Evolutionary conservation across 2,888 invertebrate species (phyloP), one percentile per base, ranked within the genome.

Genomic region (Tetramorium bicarinatum): DNA sequence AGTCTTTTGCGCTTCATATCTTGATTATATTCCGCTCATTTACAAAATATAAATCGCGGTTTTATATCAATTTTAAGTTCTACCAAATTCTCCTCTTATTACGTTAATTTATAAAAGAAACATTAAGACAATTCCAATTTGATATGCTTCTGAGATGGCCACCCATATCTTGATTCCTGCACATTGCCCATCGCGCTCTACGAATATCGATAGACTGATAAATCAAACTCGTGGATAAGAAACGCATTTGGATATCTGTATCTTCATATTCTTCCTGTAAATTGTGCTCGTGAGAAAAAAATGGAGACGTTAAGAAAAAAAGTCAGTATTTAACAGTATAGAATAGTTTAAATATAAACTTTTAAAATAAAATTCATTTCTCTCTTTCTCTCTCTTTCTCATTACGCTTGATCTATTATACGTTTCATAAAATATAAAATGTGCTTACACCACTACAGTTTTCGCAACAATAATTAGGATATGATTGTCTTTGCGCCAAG

Each of bases 51-150:
- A 34, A 34, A 34, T 34, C 4, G 81, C 82, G 61, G 67, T 83
- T 75, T 66, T 13, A n/a, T 77, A 9, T 77, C 41, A 54, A 54
- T 77, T 77, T 69, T 29, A 49, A 44, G 15, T 29, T 61, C 15
- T 38, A 13, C 11, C n/a, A 25, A 8, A 3, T 9, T 25, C 13
- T 15, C n/a, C 25, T 29, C 52, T 52, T 85, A 87, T 90, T 87
- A 86, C 82, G 90, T 90, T 89, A 92, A 91, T 91, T 89, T 91
- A 91, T 91, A 89, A 92, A 91, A 88, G 87, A 87, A 62, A 84
- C 81, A 87, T 85, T 82, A 82, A 82, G 84, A 87, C 87, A 85
- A n/a, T 81, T 84, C 77, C 41, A 49, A 11, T 56, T 82, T 67
- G 61, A 80, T 74, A 62, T 59, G 54, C 66, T 74, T 67, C 67